Evolutionary conservation across 2,113 vertebrate species (phyloP).

Genomic region (Uria aalge): DNA sequence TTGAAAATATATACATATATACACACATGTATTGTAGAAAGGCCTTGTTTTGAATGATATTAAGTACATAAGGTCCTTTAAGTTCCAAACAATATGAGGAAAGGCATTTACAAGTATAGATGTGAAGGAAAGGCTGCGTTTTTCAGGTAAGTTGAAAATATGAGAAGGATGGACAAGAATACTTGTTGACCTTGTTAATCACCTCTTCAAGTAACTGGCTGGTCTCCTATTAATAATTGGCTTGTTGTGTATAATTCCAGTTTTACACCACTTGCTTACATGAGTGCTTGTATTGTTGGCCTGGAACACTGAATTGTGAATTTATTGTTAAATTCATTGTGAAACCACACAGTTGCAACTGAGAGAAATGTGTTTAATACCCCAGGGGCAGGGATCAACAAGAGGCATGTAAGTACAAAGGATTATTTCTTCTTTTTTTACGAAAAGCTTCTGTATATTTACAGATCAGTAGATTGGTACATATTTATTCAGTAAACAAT

Average conservation of each 20-base stretch:
- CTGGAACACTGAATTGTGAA: not conserved
- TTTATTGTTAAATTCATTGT: not conserved
- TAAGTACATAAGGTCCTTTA: not conserved
- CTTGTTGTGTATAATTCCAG: not conserved
- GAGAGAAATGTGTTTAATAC: not conserved
- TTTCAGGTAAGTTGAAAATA: not conserved
- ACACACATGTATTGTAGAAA: not conserved
- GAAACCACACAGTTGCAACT: not conserved
- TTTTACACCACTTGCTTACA: not conserved
- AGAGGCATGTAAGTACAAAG: not conserved
- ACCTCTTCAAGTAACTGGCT: not conserved
- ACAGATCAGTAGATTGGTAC: not conserved
- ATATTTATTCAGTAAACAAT: not conserved
- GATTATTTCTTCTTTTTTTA: constrained; percentile 17
- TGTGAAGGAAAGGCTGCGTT: not conserved
- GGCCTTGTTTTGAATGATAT: not conserved
- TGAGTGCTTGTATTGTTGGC: not conserved
- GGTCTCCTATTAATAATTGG: not conserved
- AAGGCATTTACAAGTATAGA: not conserved
- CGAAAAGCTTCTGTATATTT: constrained; percentile 3
- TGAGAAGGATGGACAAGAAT: not conserved
- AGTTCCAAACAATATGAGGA: not conserved
- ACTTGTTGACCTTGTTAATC: not conserved
- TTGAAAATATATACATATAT: not conserved
- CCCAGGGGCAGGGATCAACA: not conserved